Percentiles rank a stretch among this genome's conserved stretches.
Conservation (phyloP, 2,113 vertebrate genomes). For the Peromyscus maniculatus region DNA sequence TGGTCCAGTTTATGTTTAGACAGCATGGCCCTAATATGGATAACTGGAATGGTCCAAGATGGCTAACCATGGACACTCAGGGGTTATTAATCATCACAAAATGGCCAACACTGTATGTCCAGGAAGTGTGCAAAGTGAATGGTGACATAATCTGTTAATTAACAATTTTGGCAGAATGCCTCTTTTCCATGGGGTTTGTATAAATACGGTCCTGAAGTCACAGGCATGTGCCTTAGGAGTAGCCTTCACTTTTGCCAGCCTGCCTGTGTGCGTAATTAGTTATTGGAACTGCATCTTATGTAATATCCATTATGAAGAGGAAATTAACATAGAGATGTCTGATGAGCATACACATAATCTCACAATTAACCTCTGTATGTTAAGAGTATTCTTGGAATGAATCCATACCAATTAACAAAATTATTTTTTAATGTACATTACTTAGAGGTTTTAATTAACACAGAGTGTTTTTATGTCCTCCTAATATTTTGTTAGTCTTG, state of each 20-base stretch:
- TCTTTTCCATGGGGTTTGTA: background rate
- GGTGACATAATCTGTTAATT: background rate
- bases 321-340: background rate
- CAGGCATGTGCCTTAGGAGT: background rate
- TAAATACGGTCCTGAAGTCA: background rate
- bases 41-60: background rate
- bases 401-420: background rate
- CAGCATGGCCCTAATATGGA: background rate
- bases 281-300: background rate
- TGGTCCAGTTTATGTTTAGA: background rate
- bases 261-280: background rate
- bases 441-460: background rate
- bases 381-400: background rate
- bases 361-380: background rate
- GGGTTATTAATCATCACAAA: background rate
- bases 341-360: background rate
- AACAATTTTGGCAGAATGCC: background rate
- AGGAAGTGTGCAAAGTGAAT: background rate
- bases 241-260: background rate
- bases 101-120: background rate
- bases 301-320: background rate
- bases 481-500: background rate
- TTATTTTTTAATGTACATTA: background rate
- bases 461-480: background rate
- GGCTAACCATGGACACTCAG: no score